These are phyloP conservation scores for Fringilla coelebs DNA, from an alignment of 2,797 vertebrate species.

Conservation along the genomic window DNA sequence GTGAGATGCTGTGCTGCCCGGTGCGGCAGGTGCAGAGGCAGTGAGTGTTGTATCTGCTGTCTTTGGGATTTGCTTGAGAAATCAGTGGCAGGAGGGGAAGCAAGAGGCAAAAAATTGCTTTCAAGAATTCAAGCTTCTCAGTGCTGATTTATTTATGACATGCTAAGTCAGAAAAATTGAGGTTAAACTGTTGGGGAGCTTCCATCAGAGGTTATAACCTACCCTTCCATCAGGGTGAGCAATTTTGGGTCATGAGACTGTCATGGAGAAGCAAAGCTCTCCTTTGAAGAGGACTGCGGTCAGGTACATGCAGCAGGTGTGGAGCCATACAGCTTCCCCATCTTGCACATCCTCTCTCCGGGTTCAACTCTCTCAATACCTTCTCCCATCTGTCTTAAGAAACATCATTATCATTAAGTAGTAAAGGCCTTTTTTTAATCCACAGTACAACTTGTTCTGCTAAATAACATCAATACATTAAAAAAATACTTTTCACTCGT, in stretches of 20 bases:
- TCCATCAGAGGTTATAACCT: neutral
- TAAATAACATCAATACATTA: neutral
- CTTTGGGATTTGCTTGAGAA: neutral
- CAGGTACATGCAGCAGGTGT: neutral
- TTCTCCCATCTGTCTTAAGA: neutral
- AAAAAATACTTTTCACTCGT: neutral
- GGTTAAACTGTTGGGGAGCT: neutral
- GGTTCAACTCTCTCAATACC: neutral
- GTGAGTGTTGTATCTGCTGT: neutral
- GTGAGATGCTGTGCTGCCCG: neutral
- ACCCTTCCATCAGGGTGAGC: neutral
- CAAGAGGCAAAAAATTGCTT: neutral
- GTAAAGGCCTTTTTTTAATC: neutral
- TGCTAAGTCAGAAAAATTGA: neutral
- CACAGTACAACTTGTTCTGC: neutral
- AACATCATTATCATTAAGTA: neutral
- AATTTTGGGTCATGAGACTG: neutral
- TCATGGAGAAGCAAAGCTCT: neutral
- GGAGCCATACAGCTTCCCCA: neutral
- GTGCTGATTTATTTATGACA: neutral
- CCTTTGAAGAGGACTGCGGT: neutral
- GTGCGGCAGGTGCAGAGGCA: neutral
- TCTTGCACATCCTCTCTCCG: neutral
- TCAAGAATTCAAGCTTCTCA: neutral
- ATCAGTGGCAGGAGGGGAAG: neutral